Percentiles rank a stretch among this genome's conserved stretches.
Conservation (phyloP, 2,113 vertebrate genomes). For the Grus americana region DNA sequence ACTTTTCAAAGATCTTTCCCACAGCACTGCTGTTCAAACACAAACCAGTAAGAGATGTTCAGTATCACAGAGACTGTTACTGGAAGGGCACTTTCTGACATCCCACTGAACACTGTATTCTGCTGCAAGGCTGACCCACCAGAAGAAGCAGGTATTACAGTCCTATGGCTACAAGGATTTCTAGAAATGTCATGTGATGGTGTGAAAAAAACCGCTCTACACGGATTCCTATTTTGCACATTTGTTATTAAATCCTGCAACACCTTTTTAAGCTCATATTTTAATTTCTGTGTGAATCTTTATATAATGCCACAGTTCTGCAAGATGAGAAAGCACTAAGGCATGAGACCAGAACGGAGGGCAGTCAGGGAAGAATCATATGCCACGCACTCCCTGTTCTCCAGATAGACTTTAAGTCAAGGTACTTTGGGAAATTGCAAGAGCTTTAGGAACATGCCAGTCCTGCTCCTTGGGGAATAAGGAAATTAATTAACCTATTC, state of each 20-base stretch:
- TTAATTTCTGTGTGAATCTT: neutral
- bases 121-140: neutral
- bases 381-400: neutral
- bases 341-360: neutral
- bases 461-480: neutral
- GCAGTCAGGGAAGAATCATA: neutral
- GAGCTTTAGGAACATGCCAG: neutral
- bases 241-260: neutral
- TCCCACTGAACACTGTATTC: neutral
- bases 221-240: neutral
- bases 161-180: neutral
- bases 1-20: neutral
- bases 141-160: neutral
- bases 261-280: neutral
- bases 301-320: neutral
- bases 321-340: neutral
- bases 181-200: neutral
- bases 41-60: neutral
- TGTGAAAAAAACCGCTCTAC: neutral
- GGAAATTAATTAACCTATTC: neutral
- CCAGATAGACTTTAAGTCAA: fast-evolving
- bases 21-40: neutral
- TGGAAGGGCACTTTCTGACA: neutral
- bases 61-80: neutral
- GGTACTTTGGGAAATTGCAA: neutral